These are phyloP conservation scores for Morus bassanus DNA, from an alignment of 2,797 vertebrate species.

Conservation along the genomic window DNA sequence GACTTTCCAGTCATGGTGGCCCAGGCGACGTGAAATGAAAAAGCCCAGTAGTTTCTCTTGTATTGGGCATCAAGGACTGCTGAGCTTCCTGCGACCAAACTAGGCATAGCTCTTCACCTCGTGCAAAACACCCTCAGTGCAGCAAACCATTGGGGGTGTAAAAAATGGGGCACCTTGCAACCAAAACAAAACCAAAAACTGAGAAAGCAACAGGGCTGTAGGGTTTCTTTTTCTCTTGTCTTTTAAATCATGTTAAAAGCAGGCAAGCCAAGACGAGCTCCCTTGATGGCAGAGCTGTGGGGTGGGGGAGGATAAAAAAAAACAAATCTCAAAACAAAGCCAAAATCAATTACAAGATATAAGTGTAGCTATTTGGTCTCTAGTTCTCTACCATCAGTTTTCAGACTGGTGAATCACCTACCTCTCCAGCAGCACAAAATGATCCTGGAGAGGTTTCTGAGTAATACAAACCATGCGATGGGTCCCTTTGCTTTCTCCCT, in stretches of 20 bases:
- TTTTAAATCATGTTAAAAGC: constrained; percentile 3
- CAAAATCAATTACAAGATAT: constrained; percentile 24
- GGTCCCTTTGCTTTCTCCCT: neutral
- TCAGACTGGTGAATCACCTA: constrained; percentile 24
- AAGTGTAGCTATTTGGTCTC: constrained; percentile 37
- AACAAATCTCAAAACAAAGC: constrained; percentile 8
- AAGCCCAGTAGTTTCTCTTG: neutral
- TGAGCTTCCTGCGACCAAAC: neutral
- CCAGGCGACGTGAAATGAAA: neutral
- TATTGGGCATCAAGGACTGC: neutral
- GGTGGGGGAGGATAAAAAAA: neutral
- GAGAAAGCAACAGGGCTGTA: neutral
- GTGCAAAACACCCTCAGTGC: neutral
- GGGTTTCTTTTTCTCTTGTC: neutral
- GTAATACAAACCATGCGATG: neutral
- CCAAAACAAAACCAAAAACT: neutral
- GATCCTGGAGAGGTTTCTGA: neutral
- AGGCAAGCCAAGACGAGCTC: neutral
- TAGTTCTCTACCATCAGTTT: constrained; percentile 8
- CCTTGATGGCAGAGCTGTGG: neutral
- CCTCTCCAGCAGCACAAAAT: neutral
- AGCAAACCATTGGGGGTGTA: neutral
- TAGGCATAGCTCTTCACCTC: neutral
- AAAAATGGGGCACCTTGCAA: neutral
- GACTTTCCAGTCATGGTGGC: neutral